Percentiles rank a stretch among this genome's conserved stretches.
These are phyloP conservation scores for Nomada flava DNA, from an alignment of 2,888 invertebrate genomes.

Conservation along the genomic window DNA sequence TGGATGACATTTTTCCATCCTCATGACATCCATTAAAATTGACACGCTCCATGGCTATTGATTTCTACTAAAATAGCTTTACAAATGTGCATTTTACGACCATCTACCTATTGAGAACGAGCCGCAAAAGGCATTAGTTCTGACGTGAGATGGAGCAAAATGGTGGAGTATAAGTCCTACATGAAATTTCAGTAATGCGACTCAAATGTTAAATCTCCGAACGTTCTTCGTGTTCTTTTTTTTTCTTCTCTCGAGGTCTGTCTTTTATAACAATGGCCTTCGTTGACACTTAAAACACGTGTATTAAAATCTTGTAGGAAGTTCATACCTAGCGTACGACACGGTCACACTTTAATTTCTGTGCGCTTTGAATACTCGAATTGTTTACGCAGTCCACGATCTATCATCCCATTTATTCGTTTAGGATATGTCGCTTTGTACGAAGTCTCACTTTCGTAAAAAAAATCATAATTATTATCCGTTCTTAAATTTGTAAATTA, in stretches of 20 bases:
- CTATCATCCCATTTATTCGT: conserved; percentile 43
- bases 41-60: conserved; percentile 62
- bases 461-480: conserved; percentile 25
- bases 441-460: conserved; percentile 48
- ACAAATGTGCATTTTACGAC: conserved; percentile 43
- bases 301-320: conserved; percentile 51
- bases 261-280: conserved; percentile 27
- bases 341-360: conserved; percentile 43
- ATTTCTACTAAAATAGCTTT: conserved; percentile 66
- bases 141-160: conserved; percentile 39
- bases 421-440: conserved; percentile 70
- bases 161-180: conserved; percentile 39
- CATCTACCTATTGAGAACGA: conserved; percentile 10
- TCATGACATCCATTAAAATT: conserved; percentile 63
- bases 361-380: conserved; percentile 65
- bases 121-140: conserved; percentile 19
- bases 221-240: conserved; percentile 15
- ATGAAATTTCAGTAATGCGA: conserved; percentile 32
- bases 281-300: conserved; percentile 39
- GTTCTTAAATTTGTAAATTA: conserved; percentile 22
- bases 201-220: conserved; percentile 26
- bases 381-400: conserved; percentile 29
- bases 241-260: conserved; percentile 12
- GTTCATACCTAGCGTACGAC: conserved; percentile 42
- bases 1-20: conserved; percentile 41